These are phyloP conservation scores for Cephus spinipes DNA, from an alignment of 2,888 invertebrate species.

Conservation along the genomic window DNA sequence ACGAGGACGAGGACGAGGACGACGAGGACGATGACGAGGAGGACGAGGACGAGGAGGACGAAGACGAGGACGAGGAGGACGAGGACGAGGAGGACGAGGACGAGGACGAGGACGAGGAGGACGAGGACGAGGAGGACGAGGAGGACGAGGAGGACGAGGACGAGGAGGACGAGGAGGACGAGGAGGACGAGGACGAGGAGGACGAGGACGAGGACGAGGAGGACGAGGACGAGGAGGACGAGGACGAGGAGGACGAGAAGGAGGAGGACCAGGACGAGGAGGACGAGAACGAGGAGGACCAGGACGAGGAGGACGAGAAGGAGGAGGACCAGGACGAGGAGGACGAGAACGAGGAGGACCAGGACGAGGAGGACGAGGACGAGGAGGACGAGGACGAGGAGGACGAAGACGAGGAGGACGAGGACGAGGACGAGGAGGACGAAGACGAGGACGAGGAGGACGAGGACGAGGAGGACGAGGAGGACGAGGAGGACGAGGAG, in stretches of 20 bases:
- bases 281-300: no score
- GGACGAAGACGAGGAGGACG: no score
- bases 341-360: no score
- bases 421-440: no score
- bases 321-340: background rate
- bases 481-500: background rate
- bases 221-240: background rate
- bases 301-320: background rate
- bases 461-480: background rate
- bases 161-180: background rate
- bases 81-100: background rate
- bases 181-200: background rate
- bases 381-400: no score
- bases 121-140: background rate
- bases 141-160: background rate
- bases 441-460: no score
- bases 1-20: background rate
- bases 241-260: background rate
- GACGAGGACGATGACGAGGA: background rate
- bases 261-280: background rate
- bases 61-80: no score
- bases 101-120: background rate
- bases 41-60: background rate
- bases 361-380: background rate
- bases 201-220: background rate